phyloP scores from a whole-genome alignment of 2,888 invertebrate species.

The Cephus pulcher region DNA sequence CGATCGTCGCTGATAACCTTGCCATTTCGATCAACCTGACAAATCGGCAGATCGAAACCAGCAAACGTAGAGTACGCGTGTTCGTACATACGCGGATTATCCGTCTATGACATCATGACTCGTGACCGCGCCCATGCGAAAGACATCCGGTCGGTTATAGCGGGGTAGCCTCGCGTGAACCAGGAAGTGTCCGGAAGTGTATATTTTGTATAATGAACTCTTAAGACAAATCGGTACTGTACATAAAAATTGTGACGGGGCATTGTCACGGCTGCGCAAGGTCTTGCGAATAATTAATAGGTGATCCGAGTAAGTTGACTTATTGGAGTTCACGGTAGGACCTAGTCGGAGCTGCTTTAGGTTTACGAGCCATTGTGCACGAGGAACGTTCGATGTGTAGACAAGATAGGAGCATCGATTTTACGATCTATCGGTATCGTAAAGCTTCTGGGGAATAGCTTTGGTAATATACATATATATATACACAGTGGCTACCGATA shows the following conservation, averaged over 20 bases:
- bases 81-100: slow-evolving; percentile 16
- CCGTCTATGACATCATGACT: slow-evolving; percentile 25
- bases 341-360: neutral
- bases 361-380: neutral
- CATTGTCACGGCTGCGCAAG: slow-evolving; percentile 20
- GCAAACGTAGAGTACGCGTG: neutral
- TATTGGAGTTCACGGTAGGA: neutral
- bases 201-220: slow-evolving; percentile 7
- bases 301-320: slow-evolving; percentile 24
- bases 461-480: neutral
- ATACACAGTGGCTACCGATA: neutral
- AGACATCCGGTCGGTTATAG: slow-evolving; percentile 13
- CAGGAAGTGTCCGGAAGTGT: slow-evolving; percentile 6
- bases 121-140: slow-evolving; percentile 26
- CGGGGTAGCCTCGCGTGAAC: neutral
- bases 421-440: neutral
- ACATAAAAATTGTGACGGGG: slow-evolving; percentile 17
- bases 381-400: slow-evolving; percentile 2
- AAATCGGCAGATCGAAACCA: neutral
- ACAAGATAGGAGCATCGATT: slow-evolving; percentile 13
- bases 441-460: neutral
- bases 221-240: neutral
- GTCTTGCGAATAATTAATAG: slow-evolving; percentile 40
- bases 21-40: slow-evolving; percentile 14
- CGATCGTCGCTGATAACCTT: slow-evolving; percentile 7